Conservation (phyloP, 2,113 vertebrate genomes). For the Tichodroma muraria region DNA sequence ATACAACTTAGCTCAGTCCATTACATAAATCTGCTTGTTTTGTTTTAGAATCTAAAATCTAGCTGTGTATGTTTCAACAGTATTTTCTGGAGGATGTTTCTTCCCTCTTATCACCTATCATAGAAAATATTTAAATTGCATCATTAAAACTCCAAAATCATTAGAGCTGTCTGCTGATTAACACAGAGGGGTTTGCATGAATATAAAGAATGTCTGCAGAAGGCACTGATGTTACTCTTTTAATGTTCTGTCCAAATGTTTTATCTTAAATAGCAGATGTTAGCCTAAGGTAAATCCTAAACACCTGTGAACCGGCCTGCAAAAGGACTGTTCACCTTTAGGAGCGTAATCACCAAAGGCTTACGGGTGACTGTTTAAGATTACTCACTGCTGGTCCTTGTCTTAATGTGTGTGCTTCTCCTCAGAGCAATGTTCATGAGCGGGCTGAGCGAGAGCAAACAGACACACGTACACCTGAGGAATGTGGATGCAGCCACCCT, state of each 20-base stretch:
- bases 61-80: not conserved
- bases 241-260: not conserved
- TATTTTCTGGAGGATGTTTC: not conserved
- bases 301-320: not conserved
- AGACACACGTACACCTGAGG: constrained; percentile 91
- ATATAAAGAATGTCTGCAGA: not conserved
- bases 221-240: not conserved
- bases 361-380: not conserved
- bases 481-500: constrained; percentile 92
- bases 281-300: not conserved
- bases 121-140: not conserved
- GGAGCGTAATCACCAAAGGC: not conserved
- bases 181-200: not conserved
- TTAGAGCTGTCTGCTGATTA: not conserved
- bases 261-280: not conserved
- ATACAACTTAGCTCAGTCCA: not conserved
- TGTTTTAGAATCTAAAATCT: not conserved
- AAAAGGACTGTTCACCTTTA: not conserved
- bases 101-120: not conserved
- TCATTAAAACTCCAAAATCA: not conserved
- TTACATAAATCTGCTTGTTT: not conserved
- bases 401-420: not conserved
- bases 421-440: constrained; percentile 98
- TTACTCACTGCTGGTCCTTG: not conserved
- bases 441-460: constrained; percentile 95